These are phyloP conservation scores for Salticus scenicus DNA, from an alignment of 2,888 invertebrate species.

Conservation along the genomic window DNA sequence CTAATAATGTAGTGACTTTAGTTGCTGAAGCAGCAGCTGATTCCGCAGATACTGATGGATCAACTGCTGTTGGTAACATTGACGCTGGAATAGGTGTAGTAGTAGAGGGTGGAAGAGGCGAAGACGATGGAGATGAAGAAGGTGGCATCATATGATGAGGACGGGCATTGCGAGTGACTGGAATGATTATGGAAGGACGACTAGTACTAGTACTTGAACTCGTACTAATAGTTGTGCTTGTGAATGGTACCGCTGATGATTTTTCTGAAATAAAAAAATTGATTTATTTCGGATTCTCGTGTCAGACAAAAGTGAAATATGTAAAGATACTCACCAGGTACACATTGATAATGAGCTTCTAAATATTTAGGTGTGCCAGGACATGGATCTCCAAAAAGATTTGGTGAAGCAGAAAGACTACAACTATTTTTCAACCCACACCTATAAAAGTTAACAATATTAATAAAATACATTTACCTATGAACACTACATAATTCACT, in stretches of 20 bases:
- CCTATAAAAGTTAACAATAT: constrained; percentile 29
- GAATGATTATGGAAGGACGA: constrained; percentile 69
- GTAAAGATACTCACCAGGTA: constrained; percentile 70
- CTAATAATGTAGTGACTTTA: constrained; percentile 20
- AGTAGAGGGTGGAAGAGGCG: constrained; percentile 20
- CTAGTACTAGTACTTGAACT: constrained; percentile 63
- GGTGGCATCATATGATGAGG: constrained; percentile 36
- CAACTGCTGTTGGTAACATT: neutral
- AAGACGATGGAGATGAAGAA: constrained; percentile 31
- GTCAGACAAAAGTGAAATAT: neutral
- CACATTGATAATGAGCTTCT: constrained; percentile 80
- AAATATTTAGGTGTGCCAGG: constrained; percentile 80
- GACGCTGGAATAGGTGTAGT: constrained; percentile 13
- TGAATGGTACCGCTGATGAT: constrained; percentile 41
- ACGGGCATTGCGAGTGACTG: constrained; percentile 61
- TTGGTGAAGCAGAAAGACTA: constrained; percentile 56
- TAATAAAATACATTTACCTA: no score
- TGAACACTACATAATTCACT: neutral
- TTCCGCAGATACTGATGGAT: neutral
- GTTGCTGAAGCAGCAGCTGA: neutral
- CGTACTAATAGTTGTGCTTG: constrained; percentile 58
- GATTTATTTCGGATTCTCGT: no score
- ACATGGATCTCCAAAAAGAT: constrained; percentile 79
- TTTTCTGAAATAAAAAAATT: constrained; percentile 40
- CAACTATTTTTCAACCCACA: constrained; percentile 64